Evolutionary conservation across 2,113 vertebrate genomes (phyloP).

Genomic region (Todiramphus saurophagus): DNA sequence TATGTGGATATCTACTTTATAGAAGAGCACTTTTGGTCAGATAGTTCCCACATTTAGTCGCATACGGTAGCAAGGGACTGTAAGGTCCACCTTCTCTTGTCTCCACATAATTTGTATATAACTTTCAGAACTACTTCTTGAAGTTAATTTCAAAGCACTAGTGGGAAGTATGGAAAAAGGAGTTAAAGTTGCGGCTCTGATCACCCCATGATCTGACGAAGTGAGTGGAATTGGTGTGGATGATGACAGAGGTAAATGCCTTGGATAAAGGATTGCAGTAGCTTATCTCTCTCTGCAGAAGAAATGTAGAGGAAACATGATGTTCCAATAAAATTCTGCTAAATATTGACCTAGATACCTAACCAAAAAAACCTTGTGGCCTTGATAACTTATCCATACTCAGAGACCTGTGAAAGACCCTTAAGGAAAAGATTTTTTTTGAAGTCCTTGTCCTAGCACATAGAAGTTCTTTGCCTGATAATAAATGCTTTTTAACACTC

Average conservation of each 20-base stretch:
- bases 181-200: neutral
- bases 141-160: neutral
- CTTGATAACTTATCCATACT: neutral
- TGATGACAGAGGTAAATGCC: neutral
- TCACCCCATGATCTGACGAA: neutral
- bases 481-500: neutral
- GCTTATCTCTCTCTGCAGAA: slow-evolving; percentile 30
- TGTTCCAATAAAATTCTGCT: slow-evolving; percentile 25
- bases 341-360: slow-evolving; percentile 9
- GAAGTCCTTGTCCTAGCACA: neutral
- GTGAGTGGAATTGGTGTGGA: neutral
- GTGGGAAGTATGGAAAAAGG: neutral
- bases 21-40: neutral
- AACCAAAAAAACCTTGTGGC: neutral
- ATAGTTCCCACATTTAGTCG: neutral
- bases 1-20: neutral
- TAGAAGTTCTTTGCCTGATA: neutral
- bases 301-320: slow-evolving; percentile 14
- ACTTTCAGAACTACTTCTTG: neutral
- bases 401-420: neutral
- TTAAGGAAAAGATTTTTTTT: neutral
- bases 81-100: neutral
- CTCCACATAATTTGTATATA: neutral
- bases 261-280: neutral
- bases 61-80: neutral